Base-by-base conservation (phyloP, 1,140 invertebrate species). In the Gonioctena quinquepunctata region DNA sequence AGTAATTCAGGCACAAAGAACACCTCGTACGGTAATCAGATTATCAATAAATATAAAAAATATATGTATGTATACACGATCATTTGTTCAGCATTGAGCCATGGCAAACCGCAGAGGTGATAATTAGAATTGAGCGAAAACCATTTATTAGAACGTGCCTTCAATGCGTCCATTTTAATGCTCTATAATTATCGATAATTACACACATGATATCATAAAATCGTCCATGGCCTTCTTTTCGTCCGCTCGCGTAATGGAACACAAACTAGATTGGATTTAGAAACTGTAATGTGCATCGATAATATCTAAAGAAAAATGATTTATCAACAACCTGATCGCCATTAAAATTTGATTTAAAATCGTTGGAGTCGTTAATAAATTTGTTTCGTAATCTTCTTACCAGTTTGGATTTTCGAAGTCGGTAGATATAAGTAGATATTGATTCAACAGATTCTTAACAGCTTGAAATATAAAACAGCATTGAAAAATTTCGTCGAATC, bases 171-270 rank as follows among this genome's bases (percentile, higher is more conserved):
- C 26, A 27, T 62, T 62, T 42, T 16, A 62, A 62, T 42, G 33
- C 60, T 62, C 19, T 62, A 48, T 62, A 62, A 62, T 62, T 62
- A 62, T 62, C 26, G 22, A 62, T 62, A 62, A 62, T 62, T 62
- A 62, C 60, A 62, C 57, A 60, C 21, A 62, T 42, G 60, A 62
- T 62, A 62, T 62, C 60, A 62, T 62, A 62, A 33, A 62, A 62
- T 18, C 26, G 60, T 62, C 60, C 60, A 62, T 62, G 60, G 60
- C 60, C 60, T 42, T 62, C 26, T 62, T 62, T 62, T 48, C 1
- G n/a, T 22, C 26, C 27, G 26, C 16, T 59, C 56, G 21, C 13
- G 8, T 25, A 22, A 59, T 59, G 25, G n/a, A n/a, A n/a, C 11
- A 27, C 11, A 27, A 23, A 21, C 25, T 25, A 23, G 25, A 27